Evolutionary conservation across 2,113 vertebrate species (phyloP).

Genomic region (Sinocyclocheilus anophthalmus): DNA sequence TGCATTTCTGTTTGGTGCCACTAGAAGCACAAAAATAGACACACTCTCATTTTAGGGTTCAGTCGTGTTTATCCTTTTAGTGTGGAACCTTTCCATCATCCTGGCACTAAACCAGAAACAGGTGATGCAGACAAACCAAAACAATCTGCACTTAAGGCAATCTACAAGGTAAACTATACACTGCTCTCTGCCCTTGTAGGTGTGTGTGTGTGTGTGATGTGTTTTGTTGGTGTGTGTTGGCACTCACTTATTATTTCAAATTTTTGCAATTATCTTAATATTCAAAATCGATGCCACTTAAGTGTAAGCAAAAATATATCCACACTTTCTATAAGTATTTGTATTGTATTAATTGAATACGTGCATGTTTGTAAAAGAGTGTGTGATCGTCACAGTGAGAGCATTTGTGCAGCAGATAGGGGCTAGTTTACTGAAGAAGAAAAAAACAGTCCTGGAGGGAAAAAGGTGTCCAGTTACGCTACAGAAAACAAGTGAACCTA

Average conservation of each 20-base stretch:
- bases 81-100: slow-evolving; percentile 34
- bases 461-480: slow-evolving; percentile 56
- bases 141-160: slow-evolving; percentile 48
- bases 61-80: slow-evolving; percentile 28
- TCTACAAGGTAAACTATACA: slow-evolving; percentile 47
- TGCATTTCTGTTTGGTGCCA: neutral
- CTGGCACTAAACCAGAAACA: slow-evolving; percentile 37
- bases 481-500: slow-evolving; percentile 45
- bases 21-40: neutral
- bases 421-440: slow-evolving; percentile 15
- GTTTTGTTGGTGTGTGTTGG: neutral
- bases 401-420: slow-evolving; percentile 45
- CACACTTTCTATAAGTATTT: neutral
- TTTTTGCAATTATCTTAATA: neutral
- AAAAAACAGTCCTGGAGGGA: slow-evolving; percentile 48
- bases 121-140: slow-evolving; percentile 53
- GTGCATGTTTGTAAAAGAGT: slow-evolving; percentile 43
- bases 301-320: neutral
- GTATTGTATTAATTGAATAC: neutral
- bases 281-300: neutral
- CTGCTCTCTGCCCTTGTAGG: slow-evolving; percentile 15
- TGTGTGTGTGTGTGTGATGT: neutral
- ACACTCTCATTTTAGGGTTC: neutral
- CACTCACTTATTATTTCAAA: too few relatives aligned
- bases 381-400: slow-evolving; percentile 21